Evolutionary conservation across 1,140 invertebrate species (phyloP), one percentile per base, ranked within the genome.

Genomic region (Medauroidea extradentata): DNA sequence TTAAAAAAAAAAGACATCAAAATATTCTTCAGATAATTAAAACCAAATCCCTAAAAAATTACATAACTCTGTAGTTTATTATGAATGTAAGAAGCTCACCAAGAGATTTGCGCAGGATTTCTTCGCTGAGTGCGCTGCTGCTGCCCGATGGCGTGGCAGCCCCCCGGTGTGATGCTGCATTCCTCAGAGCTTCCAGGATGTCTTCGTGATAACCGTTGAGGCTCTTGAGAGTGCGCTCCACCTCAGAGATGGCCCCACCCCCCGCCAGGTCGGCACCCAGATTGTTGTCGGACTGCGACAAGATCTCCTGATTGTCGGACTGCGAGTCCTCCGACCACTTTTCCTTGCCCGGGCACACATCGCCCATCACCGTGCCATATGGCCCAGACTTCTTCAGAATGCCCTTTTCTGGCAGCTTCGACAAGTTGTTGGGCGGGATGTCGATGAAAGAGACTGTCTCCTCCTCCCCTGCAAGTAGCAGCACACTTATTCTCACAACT

Each of bases 151-250:
- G 81, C 8, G 82, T 81, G 7, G 79, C 77, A 48, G 73, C 53
- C 44, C 85, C 83, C 5, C 86, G 81, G 65, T 90, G 88, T 2
- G 79, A 82, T 14, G 89, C 89, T 1, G 91, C 91, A 58, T 84
- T 89, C 44, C 90, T 84, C 63, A 96, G 70, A 9, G 91, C 91
- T 70, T 93, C 90, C 46, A 96, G 79, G 64, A 96, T 90, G 65
- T 94, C 90, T 65, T 94, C 93, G 68, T 94, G 93, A 72, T 96
- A 96, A 2, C 92, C 93, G 76, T 94, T 94, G 7, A 96, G 76
- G 50, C 85, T 91, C 76, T 93, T 91, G 9, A 94, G 76, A 2
- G 85, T 91, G 39, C 88, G 75, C 69, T 94, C 90, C 65, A 94
- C 89, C 63, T 80, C 76, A 3, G 73, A 73, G 23, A 78, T 68